Evolutionary conservation across 1,140 invertebrate genomes (phyloP).

Genomic region (Zaprionus gabonicus): DNA sequence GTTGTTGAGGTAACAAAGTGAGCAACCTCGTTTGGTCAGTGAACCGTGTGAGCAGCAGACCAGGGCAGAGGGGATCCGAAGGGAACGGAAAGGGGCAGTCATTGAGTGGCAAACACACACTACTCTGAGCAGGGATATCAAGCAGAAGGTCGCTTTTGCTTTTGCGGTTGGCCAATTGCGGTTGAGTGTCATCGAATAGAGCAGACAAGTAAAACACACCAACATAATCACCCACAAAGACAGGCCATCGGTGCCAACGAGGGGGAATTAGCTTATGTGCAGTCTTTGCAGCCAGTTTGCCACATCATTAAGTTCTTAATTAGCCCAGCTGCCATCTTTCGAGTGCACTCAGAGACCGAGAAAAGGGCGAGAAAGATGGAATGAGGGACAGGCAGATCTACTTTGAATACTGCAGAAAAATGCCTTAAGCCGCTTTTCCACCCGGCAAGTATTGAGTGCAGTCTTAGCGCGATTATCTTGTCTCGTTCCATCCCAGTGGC

Average conservation of each 20-base stretch:
- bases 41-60: conserved; percentile 50
- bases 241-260: conserved; percentile 22
- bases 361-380: neutral
- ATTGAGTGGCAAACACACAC: conserved; percentile 51
- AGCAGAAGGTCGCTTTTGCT: conserved; percentile 12
- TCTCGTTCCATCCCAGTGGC: conserved; percentile 50
- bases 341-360: conserved; percentile 1
- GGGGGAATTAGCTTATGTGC: conserved; percentile 20
- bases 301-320: conserved; percentile 54
- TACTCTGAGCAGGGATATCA: conserved; percentile 28
- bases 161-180: conserved; percentile 59
- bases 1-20: conserved; percentile 33
- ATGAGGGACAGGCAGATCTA: neutral
- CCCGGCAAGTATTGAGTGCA: conserved; percentile 41
- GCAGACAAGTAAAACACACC: conserved; percentile 30
- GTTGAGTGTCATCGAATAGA: conserved; percentile 73
- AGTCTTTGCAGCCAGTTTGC: conserved; percentile 41
- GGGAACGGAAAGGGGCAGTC: neutral
- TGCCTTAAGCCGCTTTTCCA: conserved; percentile 52
- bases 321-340: conserved; percentile 36
- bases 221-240: conserved; percentile 3
- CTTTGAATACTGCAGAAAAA: conserved; percentile 17
- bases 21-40: conserved; percentile 52
- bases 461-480: conserved; percentile 48
- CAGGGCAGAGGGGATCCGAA: neutral